These are phyloP conservation scores for Nycticryphes semicollaris DNA, from an alignment of 2,113 vertebrate genomes.

Conservation along the genomic window DNA sequence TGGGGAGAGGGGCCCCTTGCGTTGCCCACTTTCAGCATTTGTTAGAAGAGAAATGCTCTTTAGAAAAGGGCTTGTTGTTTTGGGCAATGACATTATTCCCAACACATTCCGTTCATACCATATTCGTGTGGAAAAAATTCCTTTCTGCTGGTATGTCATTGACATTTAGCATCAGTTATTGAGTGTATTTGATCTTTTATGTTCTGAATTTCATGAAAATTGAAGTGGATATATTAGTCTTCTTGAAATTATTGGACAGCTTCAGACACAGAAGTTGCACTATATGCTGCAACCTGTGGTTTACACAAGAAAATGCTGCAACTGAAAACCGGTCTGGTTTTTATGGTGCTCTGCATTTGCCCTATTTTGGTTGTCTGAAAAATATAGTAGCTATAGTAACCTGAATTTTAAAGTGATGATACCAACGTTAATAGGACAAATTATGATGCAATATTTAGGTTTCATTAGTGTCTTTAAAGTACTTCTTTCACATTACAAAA, in stretches of 20 bases:
- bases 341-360: not conserved
- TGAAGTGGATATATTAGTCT: not conserved
- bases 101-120: not conserved
- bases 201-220: not conserved
- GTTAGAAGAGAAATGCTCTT: not conserved
- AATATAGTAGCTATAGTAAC: not conserved
- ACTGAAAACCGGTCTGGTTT: not conserved
- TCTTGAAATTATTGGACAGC: not conserved
- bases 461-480: constrained; percentile 47
- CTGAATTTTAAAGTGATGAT: constrained; percentile 27
- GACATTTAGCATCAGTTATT: not conserved
- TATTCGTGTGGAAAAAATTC: not conserved
- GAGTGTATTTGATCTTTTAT: not conserved
- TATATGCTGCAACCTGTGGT: not conserved
- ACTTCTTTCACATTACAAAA: constrained; percentile 48
- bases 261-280: not conserved
- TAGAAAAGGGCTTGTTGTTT: not conserved
- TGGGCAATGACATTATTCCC: not conserved
- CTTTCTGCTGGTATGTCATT: constrained; percentile 9
- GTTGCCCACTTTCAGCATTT: not conserved
- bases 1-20: not conserved
- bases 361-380: constrained; percentile 1
- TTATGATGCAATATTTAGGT: constrained; percentile 45
- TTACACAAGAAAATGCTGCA: not conserved
- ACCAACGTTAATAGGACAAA: constrained; percentile 30